phyloP scores from a whole-genome alignment of 2,797 vertebrate genomes.

The Aulostomus chinensis region DNA sequence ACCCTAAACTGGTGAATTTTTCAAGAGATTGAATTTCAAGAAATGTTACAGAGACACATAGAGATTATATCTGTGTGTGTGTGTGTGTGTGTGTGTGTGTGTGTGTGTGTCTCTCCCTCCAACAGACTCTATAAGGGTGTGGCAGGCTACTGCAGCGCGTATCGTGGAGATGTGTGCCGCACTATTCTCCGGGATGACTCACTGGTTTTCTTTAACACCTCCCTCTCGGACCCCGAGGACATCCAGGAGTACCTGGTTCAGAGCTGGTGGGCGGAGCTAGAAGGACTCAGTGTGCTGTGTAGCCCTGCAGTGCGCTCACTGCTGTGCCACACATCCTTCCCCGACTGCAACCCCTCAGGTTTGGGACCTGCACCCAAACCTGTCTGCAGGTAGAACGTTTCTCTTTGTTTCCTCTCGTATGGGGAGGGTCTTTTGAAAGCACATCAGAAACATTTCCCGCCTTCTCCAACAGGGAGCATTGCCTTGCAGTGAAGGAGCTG shows the following conservation, averaged over 20 bases:
- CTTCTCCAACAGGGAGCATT: conserved; percentile 87
- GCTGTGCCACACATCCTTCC: conserved; percentile 91
- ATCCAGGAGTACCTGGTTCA: conserved; percentile 91
- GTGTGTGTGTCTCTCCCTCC: neutral
- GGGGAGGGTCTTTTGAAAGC: too few species aligned
- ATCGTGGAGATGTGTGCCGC: conserved; percentile 88
- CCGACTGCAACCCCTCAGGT: conserved; percentile 88
- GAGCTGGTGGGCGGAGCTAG: conserved; percentile 85
- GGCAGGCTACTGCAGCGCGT: conserved; percentile 89
- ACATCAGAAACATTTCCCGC: too few species aligned
- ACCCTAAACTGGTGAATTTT: too few species aligned
- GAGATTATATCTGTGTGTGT: too few species aligned
- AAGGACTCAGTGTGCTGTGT: conserved; percentile 84
- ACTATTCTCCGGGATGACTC: conserved; percentile 76
- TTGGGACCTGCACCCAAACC: conserved; percentile 87
- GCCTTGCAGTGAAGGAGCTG: conserved; percentile 92
- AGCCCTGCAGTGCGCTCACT: conserved; percentile 85
- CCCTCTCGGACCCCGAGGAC: conserved; percentile 87
- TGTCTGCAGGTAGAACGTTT: conserved; percentile 87
- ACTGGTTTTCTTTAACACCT: conserved; percentile 94
- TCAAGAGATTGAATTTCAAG: too few species aligned
- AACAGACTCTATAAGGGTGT: conserved; percentile 87
- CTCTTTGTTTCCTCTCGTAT: too few species aligned
- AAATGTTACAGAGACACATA: too few species aligned
- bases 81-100: too few species aligned